Conservation (phyloP, 2,888 invertebrate genomes). For the Rosalia funebris region DNA sequence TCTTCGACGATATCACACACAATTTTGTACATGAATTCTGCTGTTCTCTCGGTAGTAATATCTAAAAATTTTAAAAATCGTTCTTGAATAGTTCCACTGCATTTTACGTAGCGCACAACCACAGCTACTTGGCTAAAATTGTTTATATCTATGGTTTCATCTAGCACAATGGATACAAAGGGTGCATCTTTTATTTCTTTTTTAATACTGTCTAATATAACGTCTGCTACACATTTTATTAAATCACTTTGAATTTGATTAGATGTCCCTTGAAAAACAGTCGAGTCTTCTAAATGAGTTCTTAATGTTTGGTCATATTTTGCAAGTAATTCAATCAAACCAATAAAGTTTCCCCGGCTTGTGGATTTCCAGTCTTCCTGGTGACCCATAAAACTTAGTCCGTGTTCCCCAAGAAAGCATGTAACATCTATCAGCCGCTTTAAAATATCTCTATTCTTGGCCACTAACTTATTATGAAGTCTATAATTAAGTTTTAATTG, state of each 20-base stretch:
- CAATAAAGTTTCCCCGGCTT: constrained; percentile 20
- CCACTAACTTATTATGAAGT: constrained; percentile 42
- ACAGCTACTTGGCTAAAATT: too few relatives aligned
- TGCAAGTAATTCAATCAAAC: constrained; percentile 34
- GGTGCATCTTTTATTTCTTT: constrained; percentile 38
- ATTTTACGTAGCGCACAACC: too few relatives aligned
- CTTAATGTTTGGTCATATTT: constrained; percentile 38
- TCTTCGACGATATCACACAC: too few relatives aligned
- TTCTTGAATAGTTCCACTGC: too few relatives aligned
- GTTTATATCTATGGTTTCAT: too few relatives aligned
- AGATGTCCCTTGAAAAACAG: constrained; percentile 45
- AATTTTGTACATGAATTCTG: too few relatives aligned
- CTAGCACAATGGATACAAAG: constrained; percentile 46
- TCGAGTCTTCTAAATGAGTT: constrained; percentile 42
- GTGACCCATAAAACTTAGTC: constrained; percentile 37
- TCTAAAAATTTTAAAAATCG: too few relatives aligned
- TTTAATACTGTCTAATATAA: constrained; percentile 40
- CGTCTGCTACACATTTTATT: constrained; percentile 34
- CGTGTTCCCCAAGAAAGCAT: constrained; percentile 36
- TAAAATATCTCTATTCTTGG: constrained; percentile 41
- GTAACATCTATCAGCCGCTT: constrained; percentile 42
- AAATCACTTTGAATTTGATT: constrained; percentile 49
- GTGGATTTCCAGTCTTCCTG: constrained; percentile 10
- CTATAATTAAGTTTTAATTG: constrained; percentile 19
- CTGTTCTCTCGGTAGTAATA: too few relatives aligned